phyloP scores from a whole-genome alignment of 1,140 invertebrate species.

The Capitella teleta region DNA sequence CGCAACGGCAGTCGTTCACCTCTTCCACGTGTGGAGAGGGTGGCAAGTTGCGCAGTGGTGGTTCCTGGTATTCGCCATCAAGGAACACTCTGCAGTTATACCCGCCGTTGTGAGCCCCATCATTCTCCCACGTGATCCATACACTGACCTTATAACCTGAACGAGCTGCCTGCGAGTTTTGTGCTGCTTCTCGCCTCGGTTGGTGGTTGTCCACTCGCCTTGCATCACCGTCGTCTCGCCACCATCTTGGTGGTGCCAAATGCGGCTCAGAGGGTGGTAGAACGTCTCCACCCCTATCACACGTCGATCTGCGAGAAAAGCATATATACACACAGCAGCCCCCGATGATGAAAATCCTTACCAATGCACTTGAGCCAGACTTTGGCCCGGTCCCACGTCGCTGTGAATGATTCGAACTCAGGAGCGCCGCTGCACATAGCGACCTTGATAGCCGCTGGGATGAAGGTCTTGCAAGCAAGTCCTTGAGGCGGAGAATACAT shows the following conservation, averaged over 20 bases:
- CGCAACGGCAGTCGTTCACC: conserved; percentile 12
- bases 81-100: conserved; percentile 8
- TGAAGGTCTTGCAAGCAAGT: conserved; percentile 13
- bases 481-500: conserved; percentile 9
- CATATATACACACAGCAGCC: background rate
- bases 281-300: conserved; percentile 13
- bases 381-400: conserved; percentile 12
- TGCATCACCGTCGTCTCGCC: conserved; percentile 12
- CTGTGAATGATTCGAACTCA: conserved; percentile 9
- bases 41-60: conserved; percentile 9
- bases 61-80: conserved; percentile 12
- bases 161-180: conserved; percentile 12
- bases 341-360: conserved; percentile 5
- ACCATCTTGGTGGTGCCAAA: conserved; percentile 14
- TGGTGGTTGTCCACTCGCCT: conserved; percentile 11
- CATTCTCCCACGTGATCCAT: background rate
- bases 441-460: conserved; percentile 13
- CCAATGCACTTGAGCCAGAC: conserved; percentile 13
- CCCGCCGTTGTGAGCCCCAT: background rate
- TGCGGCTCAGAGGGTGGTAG: conserved; percentile 11
- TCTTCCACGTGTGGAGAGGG: conserved; percentile 11
- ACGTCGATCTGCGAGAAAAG: conserved; percentile 9
- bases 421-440: conserved; percentile 14
- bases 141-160: conserved; percentile 11
- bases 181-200: conserved; percentile 9